phyloP scores from a whole-genome alignment of 2,888 invertebrate species.

The Tanypteryx hageni region DNA sequence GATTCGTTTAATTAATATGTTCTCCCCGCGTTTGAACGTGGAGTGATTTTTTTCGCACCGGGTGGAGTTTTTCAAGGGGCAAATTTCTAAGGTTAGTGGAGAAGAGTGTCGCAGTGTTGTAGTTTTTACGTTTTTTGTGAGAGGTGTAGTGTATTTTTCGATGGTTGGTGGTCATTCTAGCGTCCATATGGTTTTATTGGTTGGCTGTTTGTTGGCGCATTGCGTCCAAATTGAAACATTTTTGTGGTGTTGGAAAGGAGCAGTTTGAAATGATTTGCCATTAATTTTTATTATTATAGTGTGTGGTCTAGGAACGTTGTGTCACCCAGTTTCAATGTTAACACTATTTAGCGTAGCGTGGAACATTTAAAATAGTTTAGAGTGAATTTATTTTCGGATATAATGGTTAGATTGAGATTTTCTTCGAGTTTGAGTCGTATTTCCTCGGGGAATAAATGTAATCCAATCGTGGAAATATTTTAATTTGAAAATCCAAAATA shows the following conservation, averaged over 20 bases:
- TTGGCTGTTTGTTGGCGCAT: slow-evolving; percentile 2
- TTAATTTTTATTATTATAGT: not conserved
- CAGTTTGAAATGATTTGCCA: not conserved
- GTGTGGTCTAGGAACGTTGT: not conserved
- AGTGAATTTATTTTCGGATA: too few species aligned
- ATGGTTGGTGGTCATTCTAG: not conserved
- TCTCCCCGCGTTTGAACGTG: not conserved
- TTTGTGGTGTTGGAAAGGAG: not conserved
- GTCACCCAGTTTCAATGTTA: not conserved
- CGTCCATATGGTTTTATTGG: slow-evolving; percentile 18
- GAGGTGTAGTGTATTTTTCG: not conserved
- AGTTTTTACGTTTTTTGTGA: not conserved
- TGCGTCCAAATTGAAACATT: not conserved
- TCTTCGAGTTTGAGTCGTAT: too few species aligned
- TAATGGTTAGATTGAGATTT: too few species aligned
- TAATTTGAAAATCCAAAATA: too few species aligned
- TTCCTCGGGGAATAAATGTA: too few species aligned
- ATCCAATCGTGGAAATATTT: too few species aligned
- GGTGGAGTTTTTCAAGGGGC: too few species aligned
- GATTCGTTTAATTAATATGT: not conserved
- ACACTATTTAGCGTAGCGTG: too few species aligned
- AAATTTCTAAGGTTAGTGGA: not conserved
- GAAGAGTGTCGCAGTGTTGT: not conserved
- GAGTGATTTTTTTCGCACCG: too few species aligned
- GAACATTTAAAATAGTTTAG: too few species aligned